Conservation (phyloP, 2,797 vertebrate species). For the Helostoma temminkii region DNA sequence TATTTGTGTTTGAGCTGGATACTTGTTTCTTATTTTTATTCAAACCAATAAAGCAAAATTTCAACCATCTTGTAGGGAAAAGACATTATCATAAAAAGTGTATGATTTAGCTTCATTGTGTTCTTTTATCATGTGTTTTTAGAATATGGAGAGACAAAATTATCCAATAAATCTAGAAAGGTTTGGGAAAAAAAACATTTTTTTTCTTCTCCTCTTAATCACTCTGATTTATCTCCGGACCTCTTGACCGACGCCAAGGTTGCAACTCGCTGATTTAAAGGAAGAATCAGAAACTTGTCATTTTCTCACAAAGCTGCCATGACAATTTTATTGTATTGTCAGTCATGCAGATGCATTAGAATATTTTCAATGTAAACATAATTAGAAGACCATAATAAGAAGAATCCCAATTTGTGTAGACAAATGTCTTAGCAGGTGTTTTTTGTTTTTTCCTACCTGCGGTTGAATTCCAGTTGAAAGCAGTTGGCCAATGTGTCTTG, state of each 20-base stretch:
- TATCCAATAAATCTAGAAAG: neutral
- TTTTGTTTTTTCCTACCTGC: neutral
- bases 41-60: conserved; percentile 3
- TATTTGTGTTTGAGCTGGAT: conserved; percentile 3
- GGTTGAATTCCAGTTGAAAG: conserved; percentile 54
- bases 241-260: neutral
- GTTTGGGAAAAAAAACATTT: neutral
- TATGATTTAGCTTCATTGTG: too few species aligned
- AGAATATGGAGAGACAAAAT: neutral
- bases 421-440: neutral
- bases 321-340: neutral
- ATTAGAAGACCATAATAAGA: too few species aligned
- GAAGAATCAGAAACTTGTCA: neutral
- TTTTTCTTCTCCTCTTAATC: too few species aligned
- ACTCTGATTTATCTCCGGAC: neutral
- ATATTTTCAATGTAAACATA: too few species aligned
- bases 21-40: neutral
- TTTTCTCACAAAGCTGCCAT: neutral
- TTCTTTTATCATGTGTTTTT: neutral
- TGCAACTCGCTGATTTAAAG: neutral
- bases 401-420: neutral
- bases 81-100: too few species aligned
- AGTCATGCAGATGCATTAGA: too few species aligned
- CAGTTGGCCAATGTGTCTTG: conserved; percentile 59
- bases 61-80: neutral